Evolutionary conservation across 2,113 vertebrate genomes (phyloP).

Genomic region (Mirounga angustirostris): DNA sequence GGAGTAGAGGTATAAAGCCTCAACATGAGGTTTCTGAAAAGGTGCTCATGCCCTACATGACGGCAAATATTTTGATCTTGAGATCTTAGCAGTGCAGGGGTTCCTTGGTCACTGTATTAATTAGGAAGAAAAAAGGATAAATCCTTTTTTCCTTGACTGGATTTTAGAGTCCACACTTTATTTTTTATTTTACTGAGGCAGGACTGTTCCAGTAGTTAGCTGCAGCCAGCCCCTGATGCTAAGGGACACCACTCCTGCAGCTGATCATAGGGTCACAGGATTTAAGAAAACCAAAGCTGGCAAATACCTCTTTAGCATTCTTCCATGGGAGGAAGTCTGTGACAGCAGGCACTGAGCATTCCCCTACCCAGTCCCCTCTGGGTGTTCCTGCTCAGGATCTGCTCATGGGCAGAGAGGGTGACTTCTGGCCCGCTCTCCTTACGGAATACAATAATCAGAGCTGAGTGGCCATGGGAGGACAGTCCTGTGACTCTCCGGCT

Average conservation of each 20-base stretch:
- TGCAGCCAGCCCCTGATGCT: background rate
- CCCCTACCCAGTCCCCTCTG: background rate
- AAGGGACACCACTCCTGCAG: background rate
- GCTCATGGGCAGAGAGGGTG: background rate
- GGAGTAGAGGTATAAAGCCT: background rate
- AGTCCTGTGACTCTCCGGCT: background rate
- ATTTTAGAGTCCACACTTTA: background rate
- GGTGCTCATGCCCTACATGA: background rate
- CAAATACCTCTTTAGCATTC: background rate
- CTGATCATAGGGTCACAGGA: background rate
- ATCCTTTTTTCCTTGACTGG: background rate
- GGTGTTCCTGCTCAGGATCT: background rate
- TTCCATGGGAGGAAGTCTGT: background rate
- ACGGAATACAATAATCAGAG: background rate
- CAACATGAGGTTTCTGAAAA: background rate
- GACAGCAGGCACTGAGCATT: background rate
- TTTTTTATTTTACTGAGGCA: background rate
- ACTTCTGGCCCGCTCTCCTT: background rate
- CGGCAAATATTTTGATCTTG: background rate
- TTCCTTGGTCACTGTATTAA: background rate
- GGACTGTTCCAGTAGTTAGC: rapidly evolving
- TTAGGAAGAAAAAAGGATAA: background rate
- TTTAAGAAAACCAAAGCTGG: background rate
- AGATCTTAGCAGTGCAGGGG: background rate
- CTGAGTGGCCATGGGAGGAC: background rate